Evolutionary conservation across 1,140 invertebrate genomes (phyloP).

Genomic region (Coenobita brevimanus): DNA sequence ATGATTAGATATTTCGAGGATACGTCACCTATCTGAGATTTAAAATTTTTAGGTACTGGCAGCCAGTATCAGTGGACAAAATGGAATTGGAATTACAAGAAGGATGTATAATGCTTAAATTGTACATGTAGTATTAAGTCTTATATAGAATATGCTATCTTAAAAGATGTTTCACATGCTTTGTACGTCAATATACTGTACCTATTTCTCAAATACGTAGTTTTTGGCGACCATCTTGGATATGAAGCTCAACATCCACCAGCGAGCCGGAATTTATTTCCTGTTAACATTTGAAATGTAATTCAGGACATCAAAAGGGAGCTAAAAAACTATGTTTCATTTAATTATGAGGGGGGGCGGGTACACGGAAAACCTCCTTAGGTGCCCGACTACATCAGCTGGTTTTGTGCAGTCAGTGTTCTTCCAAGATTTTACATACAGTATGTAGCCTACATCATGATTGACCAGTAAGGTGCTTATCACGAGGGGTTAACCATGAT

Average conservation of each 20-base stretch:
- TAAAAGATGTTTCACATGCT: background rate
- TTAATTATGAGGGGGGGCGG: background rate
- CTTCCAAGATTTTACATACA: no score
- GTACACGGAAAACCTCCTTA: no score
- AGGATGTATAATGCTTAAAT: background rate
- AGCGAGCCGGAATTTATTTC: background rate
- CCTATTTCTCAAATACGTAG: background rate
- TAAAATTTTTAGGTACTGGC: slow-evolving; percentile 2
- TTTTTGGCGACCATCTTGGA: background rate
- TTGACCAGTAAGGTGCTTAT: no score
- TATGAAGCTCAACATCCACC: slow-evolving; percentile 14
- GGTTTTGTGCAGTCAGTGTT: no score
- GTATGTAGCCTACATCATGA: no score
- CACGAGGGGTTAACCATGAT: no score
- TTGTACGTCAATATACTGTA: slow-evolving; percentile 4
- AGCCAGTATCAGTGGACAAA: background rate
- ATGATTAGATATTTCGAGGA: background rate
- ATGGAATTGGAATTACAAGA: background rate
- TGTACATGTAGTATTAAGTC: background rate
- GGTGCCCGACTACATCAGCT: no score
- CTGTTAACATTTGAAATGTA: slow-evolving; percentile 13
- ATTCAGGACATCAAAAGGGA: slow-evolving; percentile 15
- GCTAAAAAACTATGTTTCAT: background rate
- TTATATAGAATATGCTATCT: slow-evolving; percentile 12
- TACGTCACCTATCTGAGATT: background rate